Percentiles rank a stretch among this genome's conserved stretches.
Evolutionary conservation across 2,888 invertebrate genomes (phyloP).

Genomic region (Cataglyphis livida): DNA sequence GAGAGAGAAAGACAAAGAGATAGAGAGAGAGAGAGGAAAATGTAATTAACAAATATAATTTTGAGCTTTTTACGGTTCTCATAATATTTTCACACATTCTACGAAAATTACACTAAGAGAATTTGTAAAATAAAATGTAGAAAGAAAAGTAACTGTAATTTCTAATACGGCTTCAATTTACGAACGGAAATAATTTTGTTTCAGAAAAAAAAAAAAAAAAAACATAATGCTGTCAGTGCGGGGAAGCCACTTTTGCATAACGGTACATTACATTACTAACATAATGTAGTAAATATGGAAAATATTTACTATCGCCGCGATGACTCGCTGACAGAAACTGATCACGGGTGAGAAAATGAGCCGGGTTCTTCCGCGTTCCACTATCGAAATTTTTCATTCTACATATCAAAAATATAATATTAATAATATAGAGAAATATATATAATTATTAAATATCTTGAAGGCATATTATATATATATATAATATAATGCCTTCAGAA

Average conservation of each 20-base stretch:
- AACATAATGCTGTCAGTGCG: background rate
- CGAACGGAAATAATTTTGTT: constrained; percentile 9
- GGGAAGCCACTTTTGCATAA: constrained; percentile 21
- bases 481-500: too few relatives aligned
- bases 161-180: constrained; percentile 12
- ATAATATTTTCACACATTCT: background rate
- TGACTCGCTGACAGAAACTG: constrained; percentile 16
- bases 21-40: too few relatives aligned
- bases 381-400: constrained; percentile 52
- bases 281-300: constrained; percentile 43
- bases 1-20: too few relatives aligned
- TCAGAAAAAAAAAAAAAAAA: background rate
- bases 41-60: background rate
- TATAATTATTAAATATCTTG: too few relatives aligned
- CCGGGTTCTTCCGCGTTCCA: constrained; percentile 60
- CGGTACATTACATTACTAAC: constrained; percentile 12
- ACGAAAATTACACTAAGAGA: background rate
- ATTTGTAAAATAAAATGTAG: background rate
- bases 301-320: constrained; percentile 30
- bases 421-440: background rate
- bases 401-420: background rate
- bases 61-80: background rate
- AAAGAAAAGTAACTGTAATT: constrained; percentile 24
- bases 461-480: too few relatives aligned
- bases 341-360: background rate